Conservation (phyloP, 2,888 invertebrate species). For the Torymus tubicola region DNA sequence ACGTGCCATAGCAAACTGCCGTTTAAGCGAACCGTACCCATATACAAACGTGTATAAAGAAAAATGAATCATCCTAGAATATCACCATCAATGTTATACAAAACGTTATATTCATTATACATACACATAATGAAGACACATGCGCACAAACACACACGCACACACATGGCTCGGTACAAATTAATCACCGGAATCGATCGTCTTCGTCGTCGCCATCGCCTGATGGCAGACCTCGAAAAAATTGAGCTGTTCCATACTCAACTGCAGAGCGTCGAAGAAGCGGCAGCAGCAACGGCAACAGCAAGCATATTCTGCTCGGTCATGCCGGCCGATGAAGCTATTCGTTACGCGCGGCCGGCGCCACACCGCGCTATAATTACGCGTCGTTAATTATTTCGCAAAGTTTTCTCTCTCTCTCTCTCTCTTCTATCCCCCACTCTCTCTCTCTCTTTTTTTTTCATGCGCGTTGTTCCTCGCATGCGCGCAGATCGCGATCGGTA, state of each 20-base stretch:
- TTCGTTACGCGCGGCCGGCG: conserved; percentile 57
- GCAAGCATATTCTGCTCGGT: conserved; percentile 59
- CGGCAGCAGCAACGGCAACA: neutral
- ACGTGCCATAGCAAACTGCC: no score
- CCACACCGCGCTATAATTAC: conserved; percentile 53
- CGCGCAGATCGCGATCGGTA: neutral
- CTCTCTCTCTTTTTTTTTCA: neutral
- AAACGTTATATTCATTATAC: no score
- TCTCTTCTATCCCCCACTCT: neutral
- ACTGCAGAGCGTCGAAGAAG: neutral
- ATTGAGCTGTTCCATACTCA: conserved; percentile 51
- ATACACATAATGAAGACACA: no score
- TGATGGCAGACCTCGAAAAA: conserved; percentile 30
- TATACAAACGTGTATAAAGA: no score
- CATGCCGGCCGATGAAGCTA: conserved; percentile 63
- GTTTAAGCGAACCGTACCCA: no score
- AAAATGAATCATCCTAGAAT: no score
- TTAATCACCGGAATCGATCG: conserved; percentile 54
- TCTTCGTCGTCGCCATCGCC: neutral
- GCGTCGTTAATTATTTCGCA: conserved; percentile 60
- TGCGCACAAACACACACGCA: no score
- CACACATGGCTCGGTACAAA: conserved; percentile 4
- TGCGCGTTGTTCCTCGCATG: conserved; percentile 3
- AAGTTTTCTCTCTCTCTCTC: conserved; percentile 4
- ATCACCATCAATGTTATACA: no score